phyloP scores from a whole-genome alignment of 2,888 invertebrate genomes.

The Stegana nigrithorax region DNA sequence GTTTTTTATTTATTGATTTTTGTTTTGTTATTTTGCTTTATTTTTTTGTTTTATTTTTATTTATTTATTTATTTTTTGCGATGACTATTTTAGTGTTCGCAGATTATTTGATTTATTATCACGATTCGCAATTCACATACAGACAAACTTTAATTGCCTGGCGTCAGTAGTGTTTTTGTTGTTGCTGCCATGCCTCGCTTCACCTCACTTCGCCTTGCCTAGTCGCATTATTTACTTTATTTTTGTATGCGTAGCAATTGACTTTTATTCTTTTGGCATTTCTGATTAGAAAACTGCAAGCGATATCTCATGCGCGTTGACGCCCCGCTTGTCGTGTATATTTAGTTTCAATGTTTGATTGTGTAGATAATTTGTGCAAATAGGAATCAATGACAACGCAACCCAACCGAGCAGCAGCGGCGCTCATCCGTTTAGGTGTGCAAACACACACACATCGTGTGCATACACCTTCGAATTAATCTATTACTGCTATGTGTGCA shows the following conservation, averaged over 20 bases:
- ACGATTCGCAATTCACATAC: background rate
- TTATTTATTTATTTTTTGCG: background rate
- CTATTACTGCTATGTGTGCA: no score
- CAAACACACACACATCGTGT: no score
- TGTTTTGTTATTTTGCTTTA: no score
- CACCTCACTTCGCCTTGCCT: background rate
- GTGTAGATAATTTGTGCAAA: background rate
- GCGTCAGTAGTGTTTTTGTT: background rate
- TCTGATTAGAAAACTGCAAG: conserved; percentile 6
- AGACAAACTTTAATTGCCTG: conserved; percentile 8
- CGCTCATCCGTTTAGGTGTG: no score
- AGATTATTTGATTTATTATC: background rate
- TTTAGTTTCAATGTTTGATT: background rate
- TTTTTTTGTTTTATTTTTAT: background rate
- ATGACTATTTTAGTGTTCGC: background rate
- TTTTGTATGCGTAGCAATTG: background rate
- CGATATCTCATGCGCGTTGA: background rate
- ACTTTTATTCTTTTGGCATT: background rate
- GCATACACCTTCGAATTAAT: no score
- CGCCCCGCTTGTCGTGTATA: background rate
- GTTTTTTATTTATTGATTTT: no score
- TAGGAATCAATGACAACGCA: background rate
- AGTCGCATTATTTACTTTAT: background rate
- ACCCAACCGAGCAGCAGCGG: background rate
- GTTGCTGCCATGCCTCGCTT: no score